Evolutionary conservation across 2,797 vertebrate genomes (phyloP), one percentile per base, ranked within the genome.

Genomic region (Podarcis siculus): DNA sequence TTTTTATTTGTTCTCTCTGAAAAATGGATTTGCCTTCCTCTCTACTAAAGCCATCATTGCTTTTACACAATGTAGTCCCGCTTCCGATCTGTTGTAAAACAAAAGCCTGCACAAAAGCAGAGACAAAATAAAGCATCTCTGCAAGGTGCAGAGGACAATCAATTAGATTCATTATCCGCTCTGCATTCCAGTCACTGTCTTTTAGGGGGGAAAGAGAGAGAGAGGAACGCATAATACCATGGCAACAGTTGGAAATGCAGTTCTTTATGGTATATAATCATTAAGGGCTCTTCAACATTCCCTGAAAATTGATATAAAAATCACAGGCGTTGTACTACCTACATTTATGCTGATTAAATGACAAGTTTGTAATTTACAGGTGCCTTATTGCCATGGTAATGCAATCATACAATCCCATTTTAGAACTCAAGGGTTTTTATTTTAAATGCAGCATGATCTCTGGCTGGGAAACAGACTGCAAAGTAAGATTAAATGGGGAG

Each of bases 281-380:
- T 97, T 97, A 96, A 92, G 92, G 94, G 96, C 95, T 96, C 95
- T 96, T 95, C 95, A 93, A 88, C 89, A 91, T 96, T 94, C 89
- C 92, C 94, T 95, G 95, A 96, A 89, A 89, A 86, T 89, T 86
- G 83, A 89, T 89, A 86, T 86, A 89, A 89, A 89, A 89, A 90
- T 96, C 94, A 91, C 94, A 95, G 94, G 93, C 94, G 91, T 94
- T 96, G 93, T 95, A 95, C 95, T 97, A 93, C 93, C 95, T 95
- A 94, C 92, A 91, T 96, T 96, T 96, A 96, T 93, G 94, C 95
- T 97, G 96, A 96, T 97, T 97, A 97, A 97, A 97, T 97, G 96
- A 97, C 97, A 97, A 95, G 92, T 96, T 96, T 95, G 93, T 96
- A 97, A 97, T 97, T 96, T 97, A 96, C 96, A 96, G 96, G 95